These are phyloP conservation scores for Gymnothorax reevesii DNA, from an alignment of 2,797 vertebrate genomes.

Conservation along the genomic window DNA sequence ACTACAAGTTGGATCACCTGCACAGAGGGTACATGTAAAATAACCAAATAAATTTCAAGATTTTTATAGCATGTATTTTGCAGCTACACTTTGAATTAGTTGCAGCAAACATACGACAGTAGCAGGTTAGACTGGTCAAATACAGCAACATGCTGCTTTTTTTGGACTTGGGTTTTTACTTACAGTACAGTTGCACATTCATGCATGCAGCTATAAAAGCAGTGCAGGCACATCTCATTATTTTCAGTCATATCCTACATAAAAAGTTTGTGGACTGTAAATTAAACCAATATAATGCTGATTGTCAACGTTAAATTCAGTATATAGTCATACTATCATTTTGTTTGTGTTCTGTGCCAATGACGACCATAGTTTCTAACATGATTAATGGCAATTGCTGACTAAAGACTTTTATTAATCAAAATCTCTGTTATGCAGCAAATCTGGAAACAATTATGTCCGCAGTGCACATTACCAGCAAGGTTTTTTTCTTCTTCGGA, in stretches of 20 bases:
- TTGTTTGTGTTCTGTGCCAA: conserved; percentile 62
- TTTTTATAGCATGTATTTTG: too few relatives aligned
- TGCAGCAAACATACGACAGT: too few relatives aligned
- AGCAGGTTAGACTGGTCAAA: too few relatives aligned
- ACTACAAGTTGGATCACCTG: too few relatives aligned
- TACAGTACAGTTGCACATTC: background rate
- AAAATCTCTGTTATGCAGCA: conserved; percentile 67
- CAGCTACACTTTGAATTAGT: too few relatives aligned
- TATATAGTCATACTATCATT: conserved; percentile 36
- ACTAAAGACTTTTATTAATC: conserved; percentile 78
- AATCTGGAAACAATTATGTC: conserved; percentile 80
- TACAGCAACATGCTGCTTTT: too few relatives aligned
- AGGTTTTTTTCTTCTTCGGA: conserved; percentile 61
- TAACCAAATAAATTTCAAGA: too few relatives aligned
- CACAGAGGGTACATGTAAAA: too few relatives aligned
- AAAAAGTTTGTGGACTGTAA: conserved; percentile 4
- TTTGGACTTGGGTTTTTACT: too few relatives aligned
- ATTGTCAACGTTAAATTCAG: conserved; percentile 1
- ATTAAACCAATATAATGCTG: background rate
- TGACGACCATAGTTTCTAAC: conserved; percentile 50
- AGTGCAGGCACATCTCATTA: background rate
- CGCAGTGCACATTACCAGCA: conserved; percentile 66
- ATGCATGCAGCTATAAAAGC: background rate
- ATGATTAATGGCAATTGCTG: conserved; percentile 77
- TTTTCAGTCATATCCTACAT: background rate